Conservation (phyloP, 1,140 invertebrate species). For the Muscidifurax raptorellus region DNA sequence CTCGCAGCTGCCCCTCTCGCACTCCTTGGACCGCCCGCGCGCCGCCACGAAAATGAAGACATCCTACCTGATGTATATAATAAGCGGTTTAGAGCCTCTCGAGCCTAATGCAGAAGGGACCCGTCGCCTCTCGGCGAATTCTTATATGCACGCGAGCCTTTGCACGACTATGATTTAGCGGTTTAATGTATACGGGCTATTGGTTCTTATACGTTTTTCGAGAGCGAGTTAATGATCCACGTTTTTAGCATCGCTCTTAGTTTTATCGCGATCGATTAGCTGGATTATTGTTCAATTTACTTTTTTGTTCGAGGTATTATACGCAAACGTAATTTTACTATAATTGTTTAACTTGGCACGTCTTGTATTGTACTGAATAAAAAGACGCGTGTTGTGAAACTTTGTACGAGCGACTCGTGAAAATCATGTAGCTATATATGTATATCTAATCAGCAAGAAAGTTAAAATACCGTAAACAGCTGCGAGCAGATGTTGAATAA, state of each 20-base stretch:
- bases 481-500: not conserved
- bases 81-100: constrained; percentile 40
- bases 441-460: constrained; percentile 23
- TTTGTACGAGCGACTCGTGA: too few relatives aligned
- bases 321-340: too few relatives aligned
- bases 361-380: too few relatives aligned
- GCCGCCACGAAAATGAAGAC: constrained; percentile 40
- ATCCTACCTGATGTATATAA: constrained; percentile 27
- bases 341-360: too few relatives aligned
- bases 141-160: constrained; percentile 43
- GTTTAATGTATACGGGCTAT: not conserved
- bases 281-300: not conserved
- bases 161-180: constrained; percentile 42
- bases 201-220: constrained; percentile 13
- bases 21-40: constrained; percentile 45
- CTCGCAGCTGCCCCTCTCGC: not conserved
- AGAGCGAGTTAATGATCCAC: constrained; percentile 35
- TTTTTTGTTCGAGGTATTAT: not conserved
- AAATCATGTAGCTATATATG: not conserved
- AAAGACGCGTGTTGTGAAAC: too few relatives aligned
- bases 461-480: not conserved
- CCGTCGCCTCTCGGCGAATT: not conserved
- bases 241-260: not conserved
- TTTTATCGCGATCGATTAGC: constrained; percentile 33
- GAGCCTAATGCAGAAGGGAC: constrained; percentile 10